Percentiles rank a stretch among this genome's conserved stretches.
These are phyloP conservation scores for Schizaphis graminum DNA, from an alignment of 2,888 invertebrate species.

Conservation along the genomic window DNA sequence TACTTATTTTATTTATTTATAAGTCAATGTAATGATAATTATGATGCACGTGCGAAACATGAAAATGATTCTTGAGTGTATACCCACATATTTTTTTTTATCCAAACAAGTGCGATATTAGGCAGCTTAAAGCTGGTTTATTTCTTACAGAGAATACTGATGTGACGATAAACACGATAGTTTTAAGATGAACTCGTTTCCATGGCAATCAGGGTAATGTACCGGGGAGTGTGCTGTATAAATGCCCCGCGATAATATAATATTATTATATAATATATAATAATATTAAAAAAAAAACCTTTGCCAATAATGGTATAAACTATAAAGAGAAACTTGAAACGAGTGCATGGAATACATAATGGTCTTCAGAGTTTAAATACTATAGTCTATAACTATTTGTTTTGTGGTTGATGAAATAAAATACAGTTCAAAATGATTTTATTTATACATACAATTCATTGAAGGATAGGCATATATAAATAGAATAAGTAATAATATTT, in stretches of 20 bases:
- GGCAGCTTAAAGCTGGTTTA: conserved; percentile 53
- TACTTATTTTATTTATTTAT: conserved; percentile 47
- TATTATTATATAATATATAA: neutral
- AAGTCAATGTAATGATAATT: conserved; percentile 39
- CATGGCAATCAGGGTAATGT: conserved; percentile 22
- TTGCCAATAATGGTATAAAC: conserved; percentile 57
- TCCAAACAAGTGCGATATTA: conserved; percentile 51
- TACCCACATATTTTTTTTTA: conserved; percentile 23
- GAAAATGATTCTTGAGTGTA: conserved; percentile 53
- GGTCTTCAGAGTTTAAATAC: neutral
- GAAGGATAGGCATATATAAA: neutral
- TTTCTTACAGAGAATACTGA: conserved; percentile 47
- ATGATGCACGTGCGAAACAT: conserved; percentile 55
- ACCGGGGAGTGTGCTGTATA: conserved; percentile 13
- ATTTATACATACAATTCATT: neutral
- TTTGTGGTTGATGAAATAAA: conserved; percentile 1
- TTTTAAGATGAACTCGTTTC: conserved; percentile 52
- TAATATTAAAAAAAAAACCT: conserved; percentile 34
- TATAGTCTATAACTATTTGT: conserved; percentile 27
- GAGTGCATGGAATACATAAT: conserved; percentile 40
- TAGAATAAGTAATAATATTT: neutral
- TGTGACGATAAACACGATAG: conserved; percentile 35
- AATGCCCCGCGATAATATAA: conserved; percentile 24
- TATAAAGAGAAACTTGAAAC: conserved; percentile 55
- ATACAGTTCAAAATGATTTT: neutral